Base-by-base conservation (phyloP, 2,888 invertebrate genomes). In the Beris morrisii region DNA sequence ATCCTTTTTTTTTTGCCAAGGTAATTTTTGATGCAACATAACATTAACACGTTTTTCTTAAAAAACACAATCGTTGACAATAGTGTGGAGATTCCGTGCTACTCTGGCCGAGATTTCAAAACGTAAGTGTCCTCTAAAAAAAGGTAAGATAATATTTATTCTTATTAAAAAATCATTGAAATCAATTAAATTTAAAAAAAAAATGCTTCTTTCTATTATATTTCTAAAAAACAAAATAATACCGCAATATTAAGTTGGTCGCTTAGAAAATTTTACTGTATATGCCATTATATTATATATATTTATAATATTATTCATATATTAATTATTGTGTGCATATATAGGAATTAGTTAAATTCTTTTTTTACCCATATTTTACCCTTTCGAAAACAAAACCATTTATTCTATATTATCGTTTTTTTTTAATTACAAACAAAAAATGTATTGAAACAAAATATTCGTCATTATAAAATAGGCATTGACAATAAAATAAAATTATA, bases 241-340 rank as follows among this genome's bases (percentile, higher is more conserved):
- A 22, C 22, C 22, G 22, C 22, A 65, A 48, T 50, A 56, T 59
- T 67, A 65, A 59, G 55, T 67, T 58, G 61, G 65, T 65, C 63
- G 56, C 61, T 52, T 59, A 65, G 65, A 61, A 48, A 44, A 57
- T 67, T 68, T 67, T 59, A 67, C 64, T 48, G 58, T 50, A 67
- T 64, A 50, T 64, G 58, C 30, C 30, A 46, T 46, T n/a, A 11
- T 58, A n/a, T 43, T 22, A n/a, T 58, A 22, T 22, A 32, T 38
- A 38, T 12, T 38, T 52, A 61, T 61, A 52, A 12, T 30, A n/a
- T 43, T 12, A 32, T 15, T 56, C 38, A 38, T 56, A 56, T 28
- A 58, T 58, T 22, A 22, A 58, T 58, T 22, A 22, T 22, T 38
- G 38, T 38, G 38, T 38, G 38, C 38, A 38, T 38, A 38, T 38